Evolutionary conservation across 2,797 vertebrate species (phyloP).

Genomic region (Phylloscopus collybita): DNA sequence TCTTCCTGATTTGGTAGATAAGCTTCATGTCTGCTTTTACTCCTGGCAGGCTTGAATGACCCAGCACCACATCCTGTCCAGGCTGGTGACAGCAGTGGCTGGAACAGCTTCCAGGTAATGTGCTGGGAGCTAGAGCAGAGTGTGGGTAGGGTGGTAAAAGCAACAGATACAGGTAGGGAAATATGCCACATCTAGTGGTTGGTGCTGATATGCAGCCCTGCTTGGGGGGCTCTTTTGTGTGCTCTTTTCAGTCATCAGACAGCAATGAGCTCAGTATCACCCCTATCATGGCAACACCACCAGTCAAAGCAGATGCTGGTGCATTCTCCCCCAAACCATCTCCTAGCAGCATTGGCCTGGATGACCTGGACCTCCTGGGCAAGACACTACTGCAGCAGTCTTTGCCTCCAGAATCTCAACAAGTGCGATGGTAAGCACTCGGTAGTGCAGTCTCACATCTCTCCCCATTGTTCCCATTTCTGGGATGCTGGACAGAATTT

Average conservation of each 20-base stretch:
- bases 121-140: not conserved
- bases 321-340: constrained; percentile 23
- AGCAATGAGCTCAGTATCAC: constrained; percentile 65
- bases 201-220: not conserved
- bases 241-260: constrained; percentile 80
- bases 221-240: not conserved
- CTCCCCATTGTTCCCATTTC: not conserved
- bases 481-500: not conserved
- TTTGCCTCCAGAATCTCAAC: constrained; percentile 89
- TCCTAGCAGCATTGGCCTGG: constrained; percentile 82
- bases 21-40: not conserved
- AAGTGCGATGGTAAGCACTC: constrained; percentile 90
- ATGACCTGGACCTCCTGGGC: constrained; percentile 91
- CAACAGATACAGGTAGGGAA: not conserved
- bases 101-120: constrained; percentile 91
- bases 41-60: constrained; percentile 86
- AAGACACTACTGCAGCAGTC: constrained; percentile 94
- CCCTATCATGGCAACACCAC: constrained; percentile 36
- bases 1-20: not conserved
- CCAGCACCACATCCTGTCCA: constrained; percentile 76
- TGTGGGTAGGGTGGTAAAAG: not conserved
- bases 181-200: not conserved
- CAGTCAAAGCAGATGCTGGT: constrained; percentile 58
- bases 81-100: constrained; percentile 81
- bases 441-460: fast-evolving